Conservation (phyloP, 2,888 invertebrate genomes). For the Nomada ruficornis region DNA sequence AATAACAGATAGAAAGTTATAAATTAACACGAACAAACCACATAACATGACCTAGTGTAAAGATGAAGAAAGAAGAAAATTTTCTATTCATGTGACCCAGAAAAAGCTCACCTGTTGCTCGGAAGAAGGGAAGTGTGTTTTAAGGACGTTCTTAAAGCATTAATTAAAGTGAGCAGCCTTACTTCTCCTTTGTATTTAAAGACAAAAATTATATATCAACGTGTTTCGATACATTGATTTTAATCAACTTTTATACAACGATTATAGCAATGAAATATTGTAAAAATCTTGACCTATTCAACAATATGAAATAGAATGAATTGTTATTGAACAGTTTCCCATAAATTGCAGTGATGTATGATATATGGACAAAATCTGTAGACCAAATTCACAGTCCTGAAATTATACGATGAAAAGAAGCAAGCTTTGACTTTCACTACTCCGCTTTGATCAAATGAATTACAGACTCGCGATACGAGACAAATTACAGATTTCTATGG, state of each 20-base stretch:
- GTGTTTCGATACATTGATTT: no score
- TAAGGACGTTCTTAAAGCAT: neutral
- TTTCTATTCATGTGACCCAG: slow-evolving; percentile 28
- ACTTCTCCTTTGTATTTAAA: no score
- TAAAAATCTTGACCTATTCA: no score
- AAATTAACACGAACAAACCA: neutral
- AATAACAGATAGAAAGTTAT: neutral
- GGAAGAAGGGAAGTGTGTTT: neutral
- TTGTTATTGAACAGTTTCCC: neutral
- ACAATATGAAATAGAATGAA: no score
- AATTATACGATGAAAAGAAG: neutral
- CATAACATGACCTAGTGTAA: neutral
- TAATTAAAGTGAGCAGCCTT: neutral
- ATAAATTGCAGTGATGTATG: neutral
- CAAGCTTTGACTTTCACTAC: neutral
- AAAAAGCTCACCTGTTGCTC: slow-evolving; percentile 69
- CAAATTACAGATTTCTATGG: neutral
- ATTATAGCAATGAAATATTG: no score
- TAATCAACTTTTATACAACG: no score
- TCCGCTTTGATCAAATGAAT: neutral
- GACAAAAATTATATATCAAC: no score
- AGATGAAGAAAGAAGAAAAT: neutral
- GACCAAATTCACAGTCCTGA: neutral
- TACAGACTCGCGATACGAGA: neutral
- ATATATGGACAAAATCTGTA: neutral